Evolutionary conservation across 2,888 invertebrate genomes (phyloP).

Genomic region (Allolobophora icterica): DNA sequence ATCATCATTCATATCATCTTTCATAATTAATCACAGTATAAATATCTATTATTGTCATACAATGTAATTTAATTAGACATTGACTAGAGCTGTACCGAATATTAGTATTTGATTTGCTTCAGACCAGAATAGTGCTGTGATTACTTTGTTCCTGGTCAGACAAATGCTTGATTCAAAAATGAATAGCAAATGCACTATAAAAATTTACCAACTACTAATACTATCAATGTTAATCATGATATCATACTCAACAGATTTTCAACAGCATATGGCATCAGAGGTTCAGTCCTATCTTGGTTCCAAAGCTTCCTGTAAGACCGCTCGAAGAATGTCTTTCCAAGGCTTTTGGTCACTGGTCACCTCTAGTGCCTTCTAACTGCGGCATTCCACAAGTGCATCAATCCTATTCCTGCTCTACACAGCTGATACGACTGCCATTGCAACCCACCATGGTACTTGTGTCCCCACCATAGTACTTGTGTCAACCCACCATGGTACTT

Average conservation of each 20-base stretch:
- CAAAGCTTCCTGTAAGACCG: not conserved
- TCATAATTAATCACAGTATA: not conserved
- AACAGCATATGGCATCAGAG: not conserved
- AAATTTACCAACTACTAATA: too few species aligned
- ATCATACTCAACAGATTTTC: not conserved
- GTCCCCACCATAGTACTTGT: too few species aligned
- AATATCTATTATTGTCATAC: not conserved
- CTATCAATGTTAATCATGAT: slow-evolving; percentile 4
- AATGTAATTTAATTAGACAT: not conserved
- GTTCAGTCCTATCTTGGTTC: slow-evolving; percentile 10
- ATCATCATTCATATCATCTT: too few species aligned
- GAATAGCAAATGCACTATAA: too few species aligned
- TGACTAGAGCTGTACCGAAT: not conserved
- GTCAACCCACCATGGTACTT: too few species aligned
- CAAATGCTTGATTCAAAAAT: too few species aligned
- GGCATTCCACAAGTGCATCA: not conserved
- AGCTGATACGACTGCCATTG: too few species aligned
- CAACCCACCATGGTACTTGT: too few species aligned
- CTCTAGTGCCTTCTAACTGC: not conserved
- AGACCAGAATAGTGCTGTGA: too few species aligned
- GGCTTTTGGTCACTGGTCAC: not conserved
- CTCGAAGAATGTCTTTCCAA: not conserved
- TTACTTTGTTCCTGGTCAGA: too few species aligned
- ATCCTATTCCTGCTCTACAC: too few species aligned
- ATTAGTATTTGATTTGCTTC: too few species aligned